Conservation (phyloP, 2,888 invertebrate genomes). For the Lumbricus terrestris region DNA sequence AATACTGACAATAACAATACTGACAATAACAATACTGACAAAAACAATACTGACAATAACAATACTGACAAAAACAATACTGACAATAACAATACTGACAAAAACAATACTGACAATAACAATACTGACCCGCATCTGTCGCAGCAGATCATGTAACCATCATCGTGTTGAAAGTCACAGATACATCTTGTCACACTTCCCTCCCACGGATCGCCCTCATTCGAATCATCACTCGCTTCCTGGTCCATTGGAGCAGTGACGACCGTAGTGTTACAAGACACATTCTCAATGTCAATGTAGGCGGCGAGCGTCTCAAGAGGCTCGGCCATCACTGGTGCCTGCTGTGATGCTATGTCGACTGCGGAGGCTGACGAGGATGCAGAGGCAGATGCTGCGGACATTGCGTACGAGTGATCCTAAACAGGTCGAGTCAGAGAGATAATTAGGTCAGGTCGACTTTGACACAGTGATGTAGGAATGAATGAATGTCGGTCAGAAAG, state of each 20-base stretch:
- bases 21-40: no score
- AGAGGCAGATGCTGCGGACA: not conserved
- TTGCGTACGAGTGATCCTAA: conserved; percentile 16
- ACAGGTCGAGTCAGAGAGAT: not conserved
- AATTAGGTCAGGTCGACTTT: no score
- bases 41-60: no score
- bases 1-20: no score
- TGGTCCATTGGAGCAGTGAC: conserved; percentile 26
- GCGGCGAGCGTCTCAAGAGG: conserved; percentile 16
- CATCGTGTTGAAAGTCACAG: conserved; percentile 89
- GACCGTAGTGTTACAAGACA: conserved; percentile 34
- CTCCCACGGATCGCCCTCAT: conserved; percentile 26
- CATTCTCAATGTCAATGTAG: conserved; percentile 48
- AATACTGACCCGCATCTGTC: conserved; percentile 82
- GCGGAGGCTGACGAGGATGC: not conserved
- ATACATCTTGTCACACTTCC: conserved; percentile 78
- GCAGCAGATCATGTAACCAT: conserved; percentile 98
- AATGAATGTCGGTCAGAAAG: not conserved
- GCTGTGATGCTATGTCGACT: not conserved
- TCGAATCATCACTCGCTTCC: not conserved
- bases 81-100: no score
- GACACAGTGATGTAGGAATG: no score
- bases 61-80: no score
- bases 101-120: no score
- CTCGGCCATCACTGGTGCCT: not conserved